Evolutionary conservation across 2,888 invertebrate genomes (phyloP), one percentile per base, ranked within the genome.

Genomic region (Athalia rosae): DNA sequence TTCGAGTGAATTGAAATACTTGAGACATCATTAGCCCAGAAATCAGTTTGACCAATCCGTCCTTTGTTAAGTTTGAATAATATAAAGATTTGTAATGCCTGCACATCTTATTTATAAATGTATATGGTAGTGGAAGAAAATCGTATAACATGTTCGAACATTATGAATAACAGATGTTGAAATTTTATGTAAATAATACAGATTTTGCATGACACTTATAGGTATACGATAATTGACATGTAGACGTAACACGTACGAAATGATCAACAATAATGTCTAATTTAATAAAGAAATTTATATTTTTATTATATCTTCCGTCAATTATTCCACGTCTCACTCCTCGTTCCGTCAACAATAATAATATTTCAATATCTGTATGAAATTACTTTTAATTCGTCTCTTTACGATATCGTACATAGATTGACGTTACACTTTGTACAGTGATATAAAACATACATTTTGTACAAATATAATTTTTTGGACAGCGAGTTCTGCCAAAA

Each of bases 41-140:
- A 76, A 79, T 83, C 83, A 83, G 82, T 82, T 83, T 56, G 62
- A 74, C 43, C 11, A 81, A 80, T 80, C 81, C 81, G 82, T 84
- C 82, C 82, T 77, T 69, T 66, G 63, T 84, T 82, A 80, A 81
- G 80, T 84, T 84, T 76, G 74, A 73, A 74, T 61, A 62, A 73
- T 59, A 28, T 77, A 62, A 69, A 50, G 28, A 73, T 59, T 59
- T 50, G 3, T 50, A 56, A 71, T 71, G 53, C 28, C 53, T 69
- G 0, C 53, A 53, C 53, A 11, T 11, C 53, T 11, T 9, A 53
- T 9, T 53, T 61, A 61, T 48, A 58, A 71, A 56, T 71, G 41
- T 62, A 66, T 13, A 58, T 58, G 69, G 58, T 71, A 71, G 69
- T 74, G 74, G 74, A 62, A 74, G 48, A 74, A 74, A 74, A 61